Evolutionary conservation across 2,797 vertebrate species (phyloP).

Genomic region (Danio kyathit): DNA sequence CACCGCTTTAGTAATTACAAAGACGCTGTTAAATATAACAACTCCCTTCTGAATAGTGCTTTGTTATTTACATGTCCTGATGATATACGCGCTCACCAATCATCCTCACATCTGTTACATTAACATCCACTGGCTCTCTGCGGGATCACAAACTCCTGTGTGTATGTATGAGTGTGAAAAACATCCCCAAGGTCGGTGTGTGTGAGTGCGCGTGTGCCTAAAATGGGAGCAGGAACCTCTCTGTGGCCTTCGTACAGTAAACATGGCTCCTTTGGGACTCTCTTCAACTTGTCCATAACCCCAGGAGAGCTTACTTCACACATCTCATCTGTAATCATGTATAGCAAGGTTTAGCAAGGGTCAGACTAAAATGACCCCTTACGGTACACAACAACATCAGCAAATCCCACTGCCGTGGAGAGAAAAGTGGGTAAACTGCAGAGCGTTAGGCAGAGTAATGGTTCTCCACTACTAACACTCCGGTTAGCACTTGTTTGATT

Average conservation of each 20-base stretch:
- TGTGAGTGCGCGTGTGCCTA: slow-evolving; percentile 42
- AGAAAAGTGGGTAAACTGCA: neutral
- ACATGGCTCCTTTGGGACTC: slow-evolving; percentile 53
- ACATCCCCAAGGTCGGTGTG: slow-evolving; percentile 60
- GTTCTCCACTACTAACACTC: slow-evolving; percentile 3
- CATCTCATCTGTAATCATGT: slow-evolving; percentile 56
- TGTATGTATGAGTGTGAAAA: slow-evolving; percentile 46
- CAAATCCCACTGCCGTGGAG: slow-evolving; percentile 31
- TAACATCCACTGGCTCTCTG: slow-evolving; percentile 57
- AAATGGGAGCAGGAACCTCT: slow-evolving; percentile 48
- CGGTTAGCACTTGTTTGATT: slow-evolving; percentile 42
- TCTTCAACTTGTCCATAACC: slow-evolving; percentile 32
- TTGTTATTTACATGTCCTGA: slow-evolving; percentile 51
- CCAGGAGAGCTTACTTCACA: slow-evolving; percentile 48
- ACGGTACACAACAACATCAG: slow-evolving; percentile 25
- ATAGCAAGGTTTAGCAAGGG: slow-evolving; percentile 51
- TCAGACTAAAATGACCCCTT: slow-evolving; percentile 41
- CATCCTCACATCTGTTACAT: slow-evolving; percentile 52
- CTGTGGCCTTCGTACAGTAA: slow-evolving; percentile 54
- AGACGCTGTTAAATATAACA: neutral
- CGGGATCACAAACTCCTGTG: slow-evolving; percentile 32
- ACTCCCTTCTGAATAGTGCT: slow-evolving; percentile 5
- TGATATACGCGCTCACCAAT: slow-evolving; percentile 49
- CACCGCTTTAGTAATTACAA: neutral
- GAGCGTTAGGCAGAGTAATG: slow-evolving; percentile 2